These are phyloP conservation scores for Promerops cafer DNA, from an alignment of 2,113 vertebrate genomes.

Conservation along the genomic window DNA sequence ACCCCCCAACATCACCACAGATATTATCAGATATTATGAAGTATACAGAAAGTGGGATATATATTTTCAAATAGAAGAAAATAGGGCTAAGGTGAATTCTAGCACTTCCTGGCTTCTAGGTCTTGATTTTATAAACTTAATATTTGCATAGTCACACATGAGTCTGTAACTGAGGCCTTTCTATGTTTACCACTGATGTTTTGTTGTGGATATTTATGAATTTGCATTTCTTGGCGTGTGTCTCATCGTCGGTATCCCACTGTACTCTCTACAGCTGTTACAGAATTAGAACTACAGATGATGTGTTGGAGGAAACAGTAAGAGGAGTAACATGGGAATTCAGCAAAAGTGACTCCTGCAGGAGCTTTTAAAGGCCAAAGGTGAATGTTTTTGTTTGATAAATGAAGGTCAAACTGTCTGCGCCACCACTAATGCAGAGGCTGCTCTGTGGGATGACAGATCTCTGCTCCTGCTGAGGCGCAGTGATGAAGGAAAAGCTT, in stretches of 20 bases:
- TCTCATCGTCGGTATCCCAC: neutral
- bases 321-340: neutral
- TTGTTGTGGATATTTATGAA: neutral
- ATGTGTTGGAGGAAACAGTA: neutral
- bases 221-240: neutral
- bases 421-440: neutral
- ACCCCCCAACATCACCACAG: too few relatives aligned
- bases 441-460: neutral
- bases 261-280: neutral
- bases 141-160: rapidly evolving
- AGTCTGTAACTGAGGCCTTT: neutral
- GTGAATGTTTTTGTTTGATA: neutral
- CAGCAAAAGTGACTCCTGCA: neutral
- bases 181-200: neutral
- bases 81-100: neutral
- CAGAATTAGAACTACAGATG: neutral
- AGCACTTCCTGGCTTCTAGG: neutral
- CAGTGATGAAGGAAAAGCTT: neutral
- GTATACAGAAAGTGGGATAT: neutral
- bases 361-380: neutral
- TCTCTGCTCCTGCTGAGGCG: neutral
- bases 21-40: neutral
- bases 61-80: neutral
- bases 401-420: neutral
- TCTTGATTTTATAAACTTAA: neutral